A percentile compares a stretch with the other conserved stretches of the same genome.
phyloP scores from a whole-genome alignment of 2,888 invertebrate species.

The Pherbina coryleti region DNA sequence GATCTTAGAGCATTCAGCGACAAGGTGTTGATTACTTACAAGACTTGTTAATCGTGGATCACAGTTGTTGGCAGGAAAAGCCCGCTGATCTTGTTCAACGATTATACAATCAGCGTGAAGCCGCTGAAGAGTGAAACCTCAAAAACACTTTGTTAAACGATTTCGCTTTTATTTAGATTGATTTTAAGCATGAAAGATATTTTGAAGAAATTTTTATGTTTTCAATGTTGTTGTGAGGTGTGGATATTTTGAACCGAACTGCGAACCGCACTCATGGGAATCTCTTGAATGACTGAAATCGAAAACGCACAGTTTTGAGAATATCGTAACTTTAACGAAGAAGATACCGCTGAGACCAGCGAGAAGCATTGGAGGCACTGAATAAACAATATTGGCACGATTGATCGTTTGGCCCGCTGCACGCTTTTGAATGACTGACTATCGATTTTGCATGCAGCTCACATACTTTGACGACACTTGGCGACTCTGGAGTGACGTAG shows the following conservation, averaged over 20 bases:
- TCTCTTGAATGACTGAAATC: slow-evolving; percentile 55
- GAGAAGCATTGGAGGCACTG: not conserved
- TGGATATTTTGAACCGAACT: slow-evolving; percentile 27
- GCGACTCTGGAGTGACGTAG: not conserved
- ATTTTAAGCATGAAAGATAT: not conserved
- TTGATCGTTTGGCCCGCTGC: not conserved
- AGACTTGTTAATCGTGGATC: not conserved
- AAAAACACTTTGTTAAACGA: not conserved
- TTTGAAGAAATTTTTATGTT: not conserved
- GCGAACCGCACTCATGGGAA: slow-evolving; percentile 54
- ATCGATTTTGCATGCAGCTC: not conserved
- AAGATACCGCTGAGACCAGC: not conserved
- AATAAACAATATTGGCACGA: not conserved
- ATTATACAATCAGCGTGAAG: no score
- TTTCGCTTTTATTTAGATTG: not conserved
- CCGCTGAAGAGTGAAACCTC: no score
- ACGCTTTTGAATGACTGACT: not conserved
- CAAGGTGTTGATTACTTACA: slow-evolving; percentile 2
- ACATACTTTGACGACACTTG: no score
- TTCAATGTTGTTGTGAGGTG: slow-evolving; percentile 30
- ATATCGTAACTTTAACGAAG: not conserved
- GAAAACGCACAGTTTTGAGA: slow-evolving; percentile 34
- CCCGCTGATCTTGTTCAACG: no score
- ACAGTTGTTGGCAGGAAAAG: not conserved
- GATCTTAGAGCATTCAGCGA: not conserved